Evolutionary conservation across 1,140 invertebrate species (phyloP), one percentile per base, ranked within the genome.

Genomic region (Homalodisca vitripennis): DNA sequence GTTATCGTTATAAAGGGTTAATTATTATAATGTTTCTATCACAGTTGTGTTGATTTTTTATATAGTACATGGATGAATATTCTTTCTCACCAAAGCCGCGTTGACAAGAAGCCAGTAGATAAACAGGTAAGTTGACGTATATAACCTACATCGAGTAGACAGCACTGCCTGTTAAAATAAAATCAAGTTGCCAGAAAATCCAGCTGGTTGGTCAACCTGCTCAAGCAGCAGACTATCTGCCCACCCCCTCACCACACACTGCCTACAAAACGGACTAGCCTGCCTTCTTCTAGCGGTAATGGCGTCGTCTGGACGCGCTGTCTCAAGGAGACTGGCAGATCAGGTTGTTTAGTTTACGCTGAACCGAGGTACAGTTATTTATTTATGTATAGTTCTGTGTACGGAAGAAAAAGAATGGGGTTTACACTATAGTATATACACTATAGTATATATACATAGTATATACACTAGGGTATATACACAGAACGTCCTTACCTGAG

Each of bases 401-500:
- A n/a, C n/a, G n/a, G n/a, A n/a, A n/a, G n/a, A n/a, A n/a, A n/a
- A n/a, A n/a, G n/a, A n/a, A n/a, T n/a, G n/a, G n/a, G n/a, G n/a
- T n/a, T n/a, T n/a, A n/a, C n/a, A n/a, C n/a, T n/a, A n/a, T n/a
- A n/a, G n/a, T n/a, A n/a, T n/a, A n/a, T n/a, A n/a, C n/a, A n/a
- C n/a, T n/a, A n/a, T n/a, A n/a, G n/a, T n/a, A n/a, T n/a, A n/a
- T n/a, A n/a, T n/a, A n/a, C n/a, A n/a, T n/a, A n/a, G 34, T 41
- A 41, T 41, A 10, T 41, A 10, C 34, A 10, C 34, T 17, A 41
- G 34, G 6, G 34, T 41, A 10, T 66, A 14, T 66, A 41, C 20
- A 66, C n/a, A n/a, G 63, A 66, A 24, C 63, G 41, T 10, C 6
- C n/a, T 12, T 66, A 32, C 22, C 32, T 66, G 63, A 34, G 63